Base-by-base conservation (phyloP, 2,888 invertebrate genomes). In the Cerastis rubricosa region DNA sequence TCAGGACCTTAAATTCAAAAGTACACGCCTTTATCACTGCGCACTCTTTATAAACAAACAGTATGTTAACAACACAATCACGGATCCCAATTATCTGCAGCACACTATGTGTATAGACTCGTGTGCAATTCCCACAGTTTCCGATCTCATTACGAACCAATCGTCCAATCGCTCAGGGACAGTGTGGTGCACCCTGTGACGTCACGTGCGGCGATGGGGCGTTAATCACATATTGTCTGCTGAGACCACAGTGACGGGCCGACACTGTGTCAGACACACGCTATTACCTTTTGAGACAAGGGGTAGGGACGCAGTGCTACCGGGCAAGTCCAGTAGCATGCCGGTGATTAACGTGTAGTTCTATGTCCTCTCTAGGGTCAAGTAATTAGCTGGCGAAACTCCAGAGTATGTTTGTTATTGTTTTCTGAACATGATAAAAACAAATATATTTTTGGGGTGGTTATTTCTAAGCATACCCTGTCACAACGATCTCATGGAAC, bases 211-310 rank as follows among this genome's bases (percentile, higher is more conserved):
- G 74, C 63, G 75, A 75, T 85, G 76, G 66, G 29, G 63, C 54
- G 59, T 68, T 86, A 82, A 86, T 80, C 80, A 78, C 76, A 78
- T 76, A 83, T 78, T 83, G 78, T 80, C 64, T 49, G 17, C 65
- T 65, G 75, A 43, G 29, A 47, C 45, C 76, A 61, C 68, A 74
- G 59, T n/a, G 45, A 57, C 59, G 45, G 14, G 43, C 19, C 40
- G 75, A 78, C 76, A 75, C 73, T 76, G 66, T 65, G 47, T 54
- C 59, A 63, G 77, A 80, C 68, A 79, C 57, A 47, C 69, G 75
- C 61, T 65, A 51, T 76, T 78, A 66, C 49, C 40, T 75, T 71
- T 76, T 79, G 47, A 54, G 47, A 57, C n/a, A 63, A 17, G 29
- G 40, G 40, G 57, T 54, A 4, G 9, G 72, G 76, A 0, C 25